These are phyloP conservation scores for Xestia c-nigrum DNA, from an alignment of 2,888 invertebrate species.

Conservation along the genomic window DNA sequence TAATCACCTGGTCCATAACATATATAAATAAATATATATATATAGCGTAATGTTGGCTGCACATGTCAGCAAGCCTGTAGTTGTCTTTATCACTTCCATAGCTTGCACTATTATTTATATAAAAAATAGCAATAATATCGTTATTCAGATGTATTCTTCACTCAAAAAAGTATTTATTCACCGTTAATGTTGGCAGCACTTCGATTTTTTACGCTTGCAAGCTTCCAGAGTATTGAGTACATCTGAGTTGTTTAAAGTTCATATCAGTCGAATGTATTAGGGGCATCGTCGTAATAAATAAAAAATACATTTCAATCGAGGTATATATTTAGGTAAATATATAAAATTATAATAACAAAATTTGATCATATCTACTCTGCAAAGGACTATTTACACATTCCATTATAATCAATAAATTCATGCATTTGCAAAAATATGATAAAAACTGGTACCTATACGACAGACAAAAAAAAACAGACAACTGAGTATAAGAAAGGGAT, in stretches of 20 bases:
- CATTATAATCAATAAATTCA: conserved; percentile 7
- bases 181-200: conserved; percentile 58
- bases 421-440: conserved; percentile 6
- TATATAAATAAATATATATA: too few species aligned
- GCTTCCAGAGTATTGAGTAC: conserved; percentile 62
- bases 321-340: conserved; percentile 53
- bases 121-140: conserved; percentile 79
- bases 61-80: conserved; percentile 68
- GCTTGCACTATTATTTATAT: conserved; percentile 86
- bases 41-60: conserved; percentile 53
- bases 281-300: conserved; percentile 54
- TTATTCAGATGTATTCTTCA: conserved; percentile 72
- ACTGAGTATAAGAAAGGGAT: background rate
- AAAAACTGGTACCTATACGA: background rate
- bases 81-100: conserved; percentile 83
- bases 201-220: conserved; percentile 50
- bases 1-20: too few species aligned
- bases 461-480: background rate
- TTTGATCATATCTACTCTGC: conserved; percentile 16
- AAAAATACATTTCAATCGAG: conserved; percentile 42
- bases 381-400: conserved; percentile 26
- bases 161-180: conserved; percentile 50
- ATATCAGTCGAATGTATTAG: conserved; percentile 76
- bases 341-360: conserved; percentile 32
- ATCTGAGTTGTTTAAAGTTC: conserved; percentile 68